A percentile compares a stretch with the other conserved stretches of the same genome.
Conservation (phyloP, 1,140 invertebrate species). For the Forficula auricularia region DNA sequence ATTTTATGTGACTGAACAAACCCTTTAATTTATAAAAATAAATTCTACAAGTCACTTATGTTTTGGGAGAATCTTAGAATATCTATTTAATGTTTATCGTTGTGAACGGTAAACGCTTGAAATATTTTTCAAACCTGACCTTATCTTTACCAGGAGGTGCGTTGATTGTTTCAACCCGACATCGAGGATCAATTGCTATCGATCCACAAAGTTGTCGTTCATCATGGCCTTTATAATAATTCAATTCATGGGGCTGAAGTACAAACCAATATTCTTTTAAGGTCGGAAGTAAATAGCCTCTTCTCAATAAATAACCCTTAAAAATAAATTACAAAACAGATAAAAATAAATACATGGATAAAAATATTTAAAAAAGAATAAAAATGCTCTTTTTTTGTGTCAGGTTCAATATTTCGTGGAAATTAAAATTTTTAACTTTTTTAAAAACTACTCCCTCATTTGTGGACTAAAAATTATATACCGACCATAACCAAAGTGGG, state of each 20-base stretch:
- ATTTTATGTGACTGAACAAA: too few relatives aligned
- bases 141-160: conserved; percentile 33
- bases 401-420: neutral
- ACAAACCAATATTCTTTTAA: conserved; percentile 68
- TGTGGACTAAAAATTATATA: too few relatives aligned
- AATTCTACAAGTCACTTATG: too few relatives aligned
- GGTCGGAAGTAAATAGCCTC: conserved; percentile 52
- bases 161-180: conserved; percentile 34
- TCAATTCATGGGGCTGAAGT: conserved; percentile 49
- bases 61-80: too few relatives aligned
- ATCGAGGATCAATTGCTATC: conserved; percentile 42
- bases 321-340: conserved; percentile 14
- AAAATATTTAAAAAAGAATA: conserved; percentile 3
- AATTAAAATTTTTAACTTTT: neutral
- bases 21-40: too few relatives aligned
- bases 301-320: conserved; percentile 49
- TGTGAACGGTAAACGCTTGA: too few relatives aligned
- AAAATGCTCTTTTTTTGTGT: neutral
- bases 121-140: conserved; percentile 24
- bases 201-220: conserved; percentile 52
- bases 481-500: too few relatives aligned
- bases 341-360: conserved; percentile 6
- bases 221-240: conserved; percentile 51
- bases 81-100: too few relatives aligned
- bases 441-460: too few relatives aligned